Base-by-base conservation (phyloP, 2,797 vertebrate genomes). In the Apodemus agrarius region DNA sequence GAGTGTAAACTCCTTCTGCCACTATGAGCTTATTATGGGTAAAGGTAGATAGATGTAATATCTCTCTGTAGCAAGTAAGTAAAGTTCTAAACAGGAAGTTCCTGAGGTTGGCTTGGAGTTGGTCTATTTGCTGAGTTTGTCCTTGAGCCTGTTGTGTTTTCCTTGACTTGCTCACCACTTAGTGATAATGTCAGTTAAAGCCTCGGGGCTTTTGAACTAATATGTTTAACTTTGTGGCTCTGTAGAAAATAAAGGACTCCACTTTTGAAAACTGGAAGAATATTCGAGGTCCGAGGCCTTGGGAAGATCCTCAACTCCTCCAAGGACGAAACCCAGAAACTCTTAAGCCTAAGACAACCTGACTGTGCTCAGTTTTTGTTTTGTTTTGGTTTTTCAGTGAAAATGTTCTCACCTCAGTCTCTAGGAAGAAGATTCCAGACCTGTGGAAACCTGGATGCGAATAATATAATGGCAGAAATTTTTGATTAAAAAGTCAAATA, bases 241-340 rank as follows among this genome's bases (percentile, higher is more conserved):
- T 98, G 83, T 98, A 99, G 99, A 99, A 99, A 98, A 80, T 99
- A 94, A 98, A 99, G 89, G 98, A 99, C 24, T 22, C 96, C 34
- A 97, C 99, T 90, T 97, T 99, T 98, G 98, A 99, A 2, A 98
- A 99, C 29, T 99, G 99, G 99, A 99, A 98, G 98, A 99, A 99
- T 98, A 99, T 99, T 98, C 99, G 99, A 87, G 99, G 99, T n/a
- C 99, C 99, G 17, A 98, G 99, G 85, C 99, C 98, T 61, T 99
- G 99, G 99, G 99, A 99, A 98, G 99, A 99, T 98, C 99, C 99
- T 91, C 98, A 98, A 92, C 89, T 98, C 6, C 95, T 98, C 92
- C 99, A 99, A 98, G 98, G 98, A 72, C 96, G 98, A 74, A 98
- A 31, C 72, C 97, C 98, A 82, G 97, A 98, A 93, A 97, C 95